A percentile compares a stretch with the other conserved stretches of the same genome.
Evolutionary conservation across 2,113 vertebrate species (phyloP).

Genomic region (Lepisosteus oculatus): DNA sequence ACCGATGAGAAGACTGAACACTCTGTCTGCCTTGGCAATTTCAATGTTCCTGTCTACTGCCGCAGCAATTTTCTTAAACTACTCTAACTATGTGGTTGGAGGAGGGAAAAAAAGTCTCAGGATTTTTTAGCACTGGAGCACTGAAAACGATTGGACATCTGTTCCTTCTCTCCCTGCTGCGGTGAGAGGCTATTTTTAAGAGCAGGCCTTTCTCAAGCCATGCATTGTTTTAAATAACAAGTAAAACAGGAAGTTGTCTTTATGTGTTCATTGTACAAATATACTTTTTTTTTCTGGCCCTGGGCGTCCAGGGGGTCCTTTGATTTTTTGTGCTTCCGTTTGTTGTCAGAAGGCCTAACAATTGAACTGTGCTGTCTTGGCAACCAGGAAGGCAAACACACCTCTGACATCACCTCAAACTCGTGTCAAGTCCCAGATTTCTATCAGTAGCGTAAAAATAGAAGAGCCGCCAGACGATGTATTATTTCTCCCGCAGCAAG

Average conservation of each 20-base stretch:
- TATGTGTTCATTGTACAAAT: slow-evolving; percentile 18
- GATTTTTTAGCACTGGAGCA: neutral
- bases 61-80: too few species aligned
- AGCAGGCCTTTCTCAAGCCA: slow-evolving; percentile 16
- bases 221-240: slow-evolving; percentile 5
- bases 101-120: neutral
- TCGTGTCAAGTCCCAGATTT: slow-evolving; percentile 4
- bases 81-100: neutral
- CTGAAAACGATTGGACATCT: slow-evolving; percentile 12
- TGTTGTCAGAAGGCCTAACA: slow-evolving; percentile 8
- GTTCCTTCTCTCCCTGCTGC: neutral
- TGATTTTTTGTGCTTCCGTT: slow-evolving; percentile 13
- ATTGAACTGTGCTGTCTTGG: slow-evolving; percentile 20
- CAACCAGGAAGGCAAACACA: slow-evolving; percentile 23
- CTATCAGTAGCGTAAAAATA: slow-evolving; percentile 11
- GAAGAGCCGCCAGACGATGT: neutral
- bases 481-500: neutral
- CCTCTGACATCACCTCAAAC: slow-evolving; percentile 18
- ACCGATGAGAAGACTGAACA: too few species aligned
- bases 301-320: slow-evolving; percentile 7
- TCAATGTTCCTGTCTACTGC: too few species aligned
- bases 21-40: too few species aligned
- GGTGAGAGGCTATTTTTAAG: neutral
- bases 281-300: neutral
- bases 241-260: slow-evolving; percentile 13